These are phyloP conservation scores for Gallinago undulata DNA, from an alignment of 2,113 vertebrate genomes.

Conservation along the genomic window DNA sequence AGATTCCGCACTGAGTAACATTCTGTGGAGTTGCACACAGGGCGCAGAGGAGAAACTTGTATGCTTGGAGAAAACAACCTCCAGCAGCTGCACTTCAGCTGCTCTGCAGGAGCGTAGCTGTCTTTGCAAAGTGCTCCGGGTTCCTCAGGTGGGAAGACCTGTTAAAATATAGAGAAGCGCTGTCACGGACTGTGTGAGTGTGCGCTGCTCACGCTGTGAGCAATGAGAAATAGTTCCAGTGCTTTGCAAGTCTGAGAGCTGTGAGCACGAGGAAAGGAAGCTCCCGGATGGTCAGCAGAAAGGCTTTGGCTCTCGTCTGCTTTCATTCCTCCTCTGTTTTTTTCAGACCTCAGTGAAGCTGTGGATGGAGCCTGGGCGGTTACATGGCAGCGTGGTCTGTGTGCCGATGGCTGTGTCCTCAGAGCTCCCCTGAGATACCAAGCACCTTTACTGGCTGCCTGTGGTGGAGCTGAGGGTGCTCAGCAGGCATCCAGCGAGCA, in stretches of 20 bases:
- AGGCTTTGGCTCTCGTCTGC: not conserved
- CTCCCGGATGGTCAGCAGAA: not conserved
- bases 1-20: not conserved
- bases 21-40: accelerated
- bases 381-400: accelerated
- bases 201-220: accelerated
- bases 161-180: accelerated
- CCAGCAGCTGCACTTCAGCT: not conserved
- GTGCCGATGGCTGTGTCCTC: accelerated
- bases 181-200: accelerated
- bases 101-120: not conserved
- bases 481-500: accelerated
- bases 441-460: not conserved
- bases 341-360: not conserved
- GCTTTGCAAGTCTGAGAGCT: not conserved
- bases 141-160: conserved; percentile 9
- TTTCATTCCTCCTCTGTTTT: not conserved
- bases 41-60: not conserved
- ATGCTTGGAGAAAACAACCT: not conserved
- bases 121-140: not conserved
- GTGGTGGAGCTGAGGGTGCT: not conserved
- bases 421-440: not conserved
- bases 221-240: not conserved
- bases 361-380: accelerated
- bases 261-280: not conserved